A percentile compares a stretch with the other conserved stretches of the same genome.
These are phyloP conservation scores for Anagyrus pseudococci DNA, from an alignment of 2,888 invertebrate genomes.

Conservation along the genomic window DNA sequence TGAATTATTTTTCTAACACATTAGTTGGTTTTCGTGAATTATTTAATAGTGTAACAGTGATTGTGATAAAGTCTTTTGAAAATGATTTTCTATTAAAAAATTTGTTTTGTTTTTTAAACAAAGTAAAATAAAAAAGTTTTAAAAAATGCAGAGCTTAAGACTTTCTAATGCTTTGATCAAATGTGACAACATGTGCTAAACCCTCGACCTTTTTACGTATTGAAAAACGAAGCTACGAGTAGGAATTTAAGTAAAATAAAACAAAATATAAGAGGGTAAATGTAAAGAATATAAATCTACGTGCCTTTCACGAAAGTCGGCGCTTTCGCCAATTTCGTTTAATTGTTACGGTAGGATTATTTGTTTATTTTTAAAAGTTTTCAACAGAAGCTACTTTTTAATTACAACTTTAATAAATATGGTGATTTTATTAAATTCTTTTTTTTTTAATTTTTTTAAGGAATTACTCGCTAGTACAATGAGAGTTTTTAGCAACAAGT, in stretches of 20 bases:
- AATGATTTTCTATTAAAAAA: conserved; percentile 8
- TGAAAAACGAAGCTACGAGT: too few species aligned
- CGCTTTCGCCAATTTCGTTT: conserved; percentile 33
- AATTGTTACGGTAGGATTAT: conserved; percentile 5
- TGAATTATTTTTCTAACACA: too few species aligned
- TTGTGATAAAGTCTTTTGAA: neutral
- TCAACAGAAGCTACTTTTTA: neutral
- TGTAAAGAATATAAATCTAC: conserved; percentile 20
- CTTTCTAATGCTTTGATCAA: conserved; percentile 22
- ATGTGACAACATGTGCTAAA: neutral
- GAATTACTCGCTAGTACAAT: neutral
- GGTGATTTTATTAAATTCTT: conserved; percentile 7
- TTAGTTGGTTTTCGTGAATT: conserved; percentile 1
- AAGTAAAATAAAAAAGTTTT: neutral
- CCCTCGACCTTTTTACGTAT: too few species aligned
- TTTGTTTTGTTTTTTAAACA: conserved; percentile 12
- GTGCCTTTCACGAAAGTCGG: conserved; percentile 40
- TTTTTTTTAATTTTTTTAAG: conserved; percentile 12
- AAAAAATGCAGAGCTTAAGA: conserved; percentile 17
- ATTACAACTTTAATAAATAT: too few species aligned
- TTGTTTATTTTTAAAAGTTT: neutral
- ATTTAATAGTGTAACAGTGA: neutral
- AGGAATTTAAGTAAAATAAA: too few species aligned
- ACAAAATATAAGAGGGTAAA: too few species aligned
- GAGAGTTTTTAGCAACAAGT: conserved; percentile 24